Base-by-base conservation (phyloP, 2,113 vertebrate genomes). In the Cyrtonyx montezumae region DNA sequence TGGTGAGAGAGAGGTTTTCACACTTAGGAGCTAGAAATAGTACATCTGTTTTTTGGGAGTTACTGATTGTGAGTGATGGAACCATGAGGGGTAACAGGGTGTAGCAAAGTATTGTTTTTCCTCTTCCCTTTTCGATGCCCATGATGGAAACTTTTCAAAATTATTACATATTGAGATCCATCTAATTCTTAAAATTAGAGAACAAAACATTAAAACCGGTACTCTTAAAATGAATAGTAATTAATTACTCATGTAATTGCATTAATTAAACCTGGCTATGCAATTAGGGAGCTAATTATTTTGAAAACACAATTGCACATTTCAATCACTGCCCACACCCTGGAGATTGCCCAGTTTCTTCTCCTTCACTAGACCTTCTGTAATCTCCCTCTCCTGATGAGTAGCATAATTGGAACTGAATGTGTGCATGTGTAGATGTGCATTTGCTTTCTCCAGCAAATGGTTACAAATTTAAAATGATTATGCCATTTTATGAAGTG, bases 261-360 rank as follows among this genome's bases (percentile, higher is more conserved):
- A 68, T 93, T 96, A 94, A 94, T 90, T 96, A 96, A 97, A 94
- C 77, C 84, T 94, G 89, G 77, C 55, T 93, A 4, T 93, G 61
- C 95, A 97, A 67, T 97, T 96, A 97, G 96, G 62, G 89, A 93
- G 81, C 95, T 96, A 96, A 96, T 97, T 97, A 91, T 36, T 71
- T 94, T 97, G 91, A 97, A 93, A 87, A 95, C 6, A 20, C 90
- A 96, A 63, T 95, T 93, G 89, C 66, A 73, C 43, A 13, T 96
- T 96, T 89, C 92, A 87, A 49, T 94, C 88, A 69, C 80, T 69
- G 90, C 79, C 91, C 89, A 74, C 87, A 91, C 94, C 96, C 82
- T 90, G 77, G 71, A 83, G 75, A 96, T 96, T 87, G 42, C 86
- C 76, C 48, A 11, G 28, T 77, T 66, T 55, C 34, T 82, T 66